A percentile compares a stretch with the other conserved stretches of the same genome.
Conservation (phyloP, 2,888 invertebrate species). For the Heliconius charithonia region DNA sequence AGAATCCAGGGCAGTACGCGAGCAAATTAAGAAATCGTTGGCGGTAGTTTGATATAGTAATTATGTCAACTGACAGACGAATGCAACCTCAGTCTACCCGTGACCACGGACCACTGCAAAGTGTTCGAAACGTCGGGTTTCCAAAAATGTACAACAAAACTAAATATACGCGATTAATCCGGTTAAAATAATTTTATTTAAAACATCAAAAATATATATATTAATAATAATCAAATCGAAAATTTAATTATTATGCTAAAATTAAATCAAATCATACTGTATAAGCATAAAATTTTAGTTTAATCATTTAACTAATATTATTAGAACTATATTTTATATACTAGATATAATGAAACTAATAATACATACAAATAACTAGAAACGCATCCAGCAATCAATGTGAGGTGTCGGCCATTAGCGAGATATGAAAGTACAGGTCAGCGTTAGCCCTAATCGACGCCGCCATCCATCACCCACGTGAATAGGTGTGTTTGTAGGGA, state of each 20-base stretch:
- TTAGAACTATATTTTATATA: neutral
- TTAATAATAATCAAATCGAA: too few relatives aligned
- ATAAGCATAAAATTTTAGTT: neutral
- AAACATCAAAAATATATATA: too few relatives aligned
- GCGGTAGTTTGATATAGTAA: too few relatives aligned
- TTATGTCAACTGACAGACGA: too few relatives aligned
- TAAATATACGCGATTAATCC: too few relatives aligned
- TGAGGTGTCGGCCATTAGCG: slow-evolving; percentile 73
- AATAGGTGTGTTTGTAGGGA: slow-evolving; percentile 70
- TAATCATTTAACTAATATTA: neutral
- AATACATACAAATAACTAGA: neutral
- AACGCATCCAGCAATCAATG: slow-evolving; percentile 53
- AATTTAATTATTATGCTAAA: neutral
- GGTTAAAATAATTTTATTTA: too few relatives aligned
- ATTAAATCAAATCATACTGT: neutral
- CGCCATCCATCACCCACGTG: slow-evolving; percentile 82
- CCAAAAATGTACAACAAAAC: too few relatives aligned
- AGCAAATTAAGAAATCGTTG: too few relatives aligned
- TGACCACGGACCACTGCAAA: too few relatives aligned
- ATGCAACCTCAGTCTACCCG: too few relatives aligned
- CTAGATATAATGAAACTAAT: neutral
- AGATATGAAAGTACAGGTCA: slow-evolving; percentile 83
- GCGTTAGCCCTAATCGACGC: slow-evolving; percentile 80
- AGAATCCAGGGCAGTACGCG: too few relatives aligned
- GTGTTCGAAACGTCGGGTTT: too few relatives aligned